Evolutionary conservation across 2,113 vertebrate species (phyloP), one percentile per base, ranked within the genome.

Genomic region (Pantherophis guttatus): DNA sequence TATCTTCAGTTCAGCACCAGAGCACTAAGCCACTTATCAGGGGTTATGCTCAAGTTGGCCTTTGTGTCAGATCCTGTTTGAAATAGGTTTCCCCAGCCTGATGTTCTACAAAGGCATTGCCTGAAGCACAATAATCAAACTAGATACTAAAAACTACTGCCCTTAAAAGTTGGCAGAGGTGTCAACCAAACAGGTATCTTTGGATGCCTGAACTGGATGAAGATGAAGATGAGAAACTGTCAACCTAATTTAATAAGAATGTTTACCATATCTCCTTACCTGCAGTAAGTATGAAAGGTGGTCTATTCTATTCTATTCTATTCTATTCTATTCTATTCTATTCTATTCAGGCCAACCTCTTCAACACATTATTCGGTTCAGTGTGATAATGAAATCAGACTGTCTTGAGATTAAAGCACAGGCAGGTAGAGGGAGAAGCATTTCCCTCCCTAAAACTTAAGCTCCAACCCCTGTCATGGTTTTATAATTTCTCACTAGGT

Each of bases 241-340:
- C 70, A 87, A 89, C 53, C 48, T 93, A 93, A 94, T 95, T 92
- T 91, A 54, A 96, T 93, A 29, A 95, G 44, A 90, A 94, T 95
- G 94, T 94, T 96, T 93, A 95, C 92, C 93, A 5, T 23, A 95
- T 95, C 70, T 54, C 39, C 75, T 95, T 52, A 1, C 59, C 89
- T 94, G 94, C 39, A 95, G 90, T 48, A 95, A 90, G 93, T 95
- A 92, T 88, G 65, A 96, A 95, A 96, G 95, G 88, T 17, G 94
- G 95, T 94, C 48, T 48, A 48, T 48, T 48, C 48, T 48, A 50
- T 50, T 50, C 48, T 50, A 50, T 50, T 50, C 48, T 50, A 50
- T 50, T 50, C 48, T 50, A 50, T 50, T 50, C 48, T 50, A 50
- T 50, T 50, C 48, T 50, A 50, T 50, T 50, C 48, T 50, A 50